Evolutionary conservation across 2,888 invertebrate genomes (phyloP).

Genomic region (Drosophila eohydei): DNA sequence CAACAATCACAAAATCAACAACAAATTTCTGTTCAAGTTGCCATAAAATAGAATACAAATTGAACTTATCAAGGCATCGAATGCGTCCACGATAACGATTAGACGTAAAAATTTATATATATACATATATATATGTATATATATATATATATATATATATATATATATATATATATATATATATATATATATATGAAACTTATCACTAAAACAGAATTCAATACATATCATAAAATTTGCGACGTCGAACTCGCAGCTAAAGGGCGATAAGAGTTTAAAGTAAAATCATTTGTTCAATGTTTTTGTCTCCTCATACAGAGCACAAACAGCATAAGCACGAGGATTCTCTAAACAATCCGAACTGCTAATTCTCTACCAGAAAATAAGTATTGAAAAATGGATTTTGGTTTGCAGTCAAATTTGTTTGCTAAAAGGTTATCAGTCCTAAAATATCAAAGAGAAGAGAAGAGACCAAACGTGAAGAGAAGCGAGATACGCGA

Average conservation of each 20-base stretch:
- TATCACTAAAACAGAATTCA: constrained; percentile 32
- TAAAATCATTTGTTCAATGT: constrained; percentile 30
- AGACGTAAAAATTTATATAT: constrained; percentile 33
- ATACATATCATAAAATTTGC: constrained; percentile 32
- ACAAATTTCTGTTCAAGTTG: constrained; percentile 60
- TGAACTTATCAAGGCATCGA: constrained; percentile 75
- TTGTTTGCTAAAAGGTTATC: too few relatives aligned
- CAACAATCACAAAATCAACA: constrained; percentile 42
- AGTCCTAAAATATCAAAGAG: too few relatives aligned
- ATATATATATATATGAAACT: constrained; percentile 4
- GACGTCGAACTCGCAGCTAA: constrained; percentile 20
- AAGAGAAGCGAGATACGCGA: background rate
- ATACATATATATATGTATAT: constrained; percentile 1
- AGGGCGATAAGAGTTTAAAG: constrained; percentile 52
- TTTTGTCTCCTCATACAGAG: background rate
- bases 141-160: constrained; percentile 2
- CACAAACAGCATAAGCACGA: background rate
- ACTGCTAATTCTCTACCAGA: background rate
- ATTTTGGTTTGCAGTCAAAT: too few relatives aligned
- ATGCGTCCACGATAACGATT: constrained; percentile 65
- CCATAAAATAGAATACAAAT: constrained; percentile 75
- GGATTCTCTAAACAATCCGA: background rate
- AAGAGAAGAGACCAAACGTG: too few relatives aligned
- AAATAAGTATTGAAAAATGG: background rate
- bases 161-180: constrained; percentile 1